Evolutionary conservation across 2,888 invertebrate genomes (phyloP), one percentile per base, ranked within the genome.

Genomic region (Chaetogeoica ovagalla): DNA sequence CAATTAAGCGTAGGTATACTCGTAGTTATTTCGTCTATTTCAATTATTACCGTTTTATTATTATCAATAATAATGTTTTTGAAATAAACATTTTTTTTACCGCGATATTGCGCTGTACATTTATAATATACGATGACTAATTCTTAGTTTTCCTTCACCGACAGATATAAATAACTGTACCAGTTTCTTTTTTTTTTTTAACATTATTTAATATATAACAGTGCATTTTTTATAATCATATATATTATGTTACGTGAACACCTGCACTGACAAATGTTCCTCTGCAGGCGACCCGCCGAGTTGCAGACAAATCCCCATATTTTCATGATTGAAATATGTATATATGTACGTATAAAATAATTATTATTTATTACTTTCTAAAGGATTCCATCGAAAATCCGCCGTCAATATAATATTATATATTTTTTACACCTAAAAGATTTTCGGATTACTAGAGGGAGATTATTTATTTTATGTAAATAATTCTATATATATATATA

Each of bases 321-420:
- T 52, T 63, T 63, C 43, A 9, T 6, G 52, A 37, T 63, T 52
- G 52, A 63, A 63, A 73, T 55, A 19, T 23, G 19, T 69, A 5
- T 52, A 30, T 1, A 30, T 1, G 30, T 30, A 4, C 30, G 2
- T 30, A 4, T 30, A n/a, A n/a, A n/a, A 30, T 30, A 63, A 37
- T 65, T 37, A 63, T 48, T 48, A 62, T 74, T 74, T 74, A 65
- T 63, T 74, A 65, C 73, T 74, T 74, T 63, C 63, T 62, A 30
- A 48, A 73, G 8, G 8, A 62, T 15, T 30, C 39, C 5, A n/a
- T 37, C 19, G 7, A 30, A 55, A 52, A 68, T 11, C 17, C 43
- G 11, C n/a, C 11, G 30, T 30, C 19, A 9, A 2, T 63, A 17
- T 37, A 52, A 52, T 52, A 52, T 52, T 13, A 52, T 52, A 52